Conservation (phyloP, 2,797 vertebrate species). For the Borostomias antarcticus region DNA sequence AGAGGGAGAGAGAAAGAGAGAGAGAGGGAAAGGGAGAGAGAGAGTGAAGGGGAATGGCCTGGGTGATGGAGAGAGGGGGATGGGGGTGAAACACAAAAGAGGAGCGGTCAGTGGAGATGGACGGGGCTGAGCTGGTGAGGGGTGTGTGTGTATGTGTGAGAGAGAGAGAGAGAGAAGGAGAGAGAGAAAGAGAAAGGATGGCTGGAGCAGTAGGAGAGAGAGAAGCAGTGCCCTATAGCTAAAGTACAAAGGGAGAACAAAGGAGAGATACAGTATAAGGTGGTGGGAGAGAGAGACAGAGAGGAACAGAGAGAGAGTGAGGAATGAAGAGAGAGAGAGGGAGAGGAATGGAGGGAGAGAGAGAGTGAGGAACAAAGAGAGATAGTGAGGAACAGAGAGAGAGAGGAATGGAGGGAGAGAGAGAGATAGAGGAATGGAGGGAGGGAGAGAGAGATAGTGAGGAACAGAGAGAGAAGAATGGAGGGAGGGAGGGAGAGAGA, state of each 20-base stretch:
- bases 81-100: too few species aligned
- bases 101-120: too few species aligned
- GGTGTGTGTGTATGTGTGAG: too few species aligned
- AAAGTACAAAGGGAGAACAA: neutral
- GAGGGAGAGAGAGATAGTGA: neutral
- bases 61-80: too few species aligned
- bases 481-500: neutral
- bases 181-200: neutral
- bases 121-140: too few species aligned
- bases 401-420: too few species aligned
- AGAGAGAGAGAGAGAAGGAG: too few species aligned
- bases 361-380: neutral
- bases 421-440: neutral
- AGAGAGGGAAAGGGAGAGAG: neutral
- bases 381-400: too few species aligned
- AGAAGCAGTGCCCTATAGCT: neutral
- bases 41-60: neutral
- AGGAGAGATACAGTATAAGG: neutral
- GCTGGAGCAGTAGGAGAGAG: neutral
- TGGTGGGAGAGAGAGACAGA: neutral
- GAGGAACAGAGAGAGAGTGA: too few species aligned
- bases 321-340: slow-evolving; percentile 4
- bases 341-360: slow-evolving; percentile 4
- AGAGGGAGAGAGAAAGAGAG: neutral
- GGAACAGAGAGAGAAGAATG: too few species aligned